phyloP scores from a whole-genome alignment of 2,888 invertebrate genomes.

The Amphipyra tragopoginis region DNA sequence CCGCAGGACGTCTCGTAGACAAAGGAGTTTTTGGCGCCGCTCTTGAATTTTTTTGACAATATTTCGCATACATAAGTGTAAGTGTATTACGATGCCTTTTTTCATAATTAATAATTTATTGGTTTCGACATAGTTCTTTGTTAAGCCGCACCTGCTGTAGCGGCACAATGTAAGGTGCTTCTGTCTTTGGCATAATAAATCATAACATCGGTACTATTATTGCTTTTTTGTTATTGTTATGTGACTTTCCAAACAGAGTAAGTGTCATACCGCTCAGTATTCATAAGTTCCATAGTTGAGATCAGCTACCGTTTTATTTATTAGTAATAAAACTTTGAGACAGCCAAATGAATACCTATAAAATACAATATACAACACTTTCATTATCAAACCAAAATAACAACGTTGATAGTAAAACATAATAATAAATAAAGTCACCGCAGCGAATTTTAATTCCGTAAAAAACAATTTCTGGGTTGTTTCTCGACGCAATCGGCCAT shows the following conservation, averaged over 20 bases:
- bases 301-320: slow-evolving; percentile 33
- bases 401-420: slow-evolving; percentile 43
- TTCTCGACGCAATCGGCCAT: slow-evolving; percentile 75
- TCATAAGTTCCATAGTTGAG: slow-evolving; percentile 21
- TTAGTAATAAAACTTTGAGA: slow-evolving; percentile 10
- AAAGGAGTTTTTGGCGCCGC: slow-evolving; percentile 87
- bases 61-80: slow-evolving; percentile 76
- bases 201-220: slow-evolving; percentile 67
- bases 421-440: slow-evolving; percentile 62
- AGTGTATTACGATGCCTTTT: slow-evolving; percentile 78
- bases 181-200: slow-evolving; percentile 81
- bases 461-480: slow-evolving; percentile 71
- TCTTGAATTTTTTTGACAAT: slow-evolving; percentile 73
- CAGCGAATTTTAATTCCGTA: slow-evolving; percentile 65
- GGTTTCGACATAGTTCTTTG: slow-evolving; percentile 82
- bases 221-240: slow-evolving; percentile 31
- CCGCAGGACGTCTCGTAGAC: slow-evolving; percentile 85
- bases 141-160: slow-evolving; percentile 76
- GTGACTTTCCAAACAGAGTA: slow-evolving; percentile 25
- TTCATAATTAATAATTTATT: slow-evolving; percentile 90
- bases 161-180: slow-evolving; percentile 80
- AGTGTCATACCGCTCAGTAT: slow-evolving; percentile 26
- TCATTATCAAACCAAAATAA: slow-evolving; percentile 38
- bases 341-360: slow-evolving; percentile 23
- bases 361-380: slow-evolving; percentile 35